Percentiles rank a stretch among this genome's conserved stretches.
phyloP scores from a whole-genome alignment of 2,113 vertebrate genomes.

The Aix galericulata region DNA sequence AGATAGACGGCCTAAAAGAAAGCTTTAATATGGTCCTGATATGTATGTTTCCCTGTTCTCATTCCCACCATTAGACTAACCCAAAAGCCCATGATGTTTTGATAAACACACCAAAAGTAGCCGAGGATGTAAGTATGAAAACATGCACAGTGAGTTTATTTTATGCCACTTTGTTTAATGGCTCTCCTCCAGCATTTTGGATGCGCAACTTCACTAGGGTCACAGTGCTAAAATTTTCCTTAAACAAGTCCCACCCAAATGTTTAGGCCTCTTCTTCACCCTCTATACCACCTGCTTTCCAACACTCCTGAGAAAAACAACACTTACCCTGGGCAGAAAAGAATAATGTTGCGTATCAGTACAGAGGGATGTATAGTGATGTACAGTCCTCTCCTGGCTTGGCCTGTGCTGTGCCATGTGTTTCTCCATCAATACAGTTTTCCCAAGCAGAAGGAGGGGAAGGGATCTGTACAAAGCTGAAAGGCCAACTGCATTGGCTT shows the following conservation, averaged over 20 bases:
- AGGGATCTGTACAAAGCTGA: neutral
- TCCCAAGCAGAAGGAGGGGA: neutral
- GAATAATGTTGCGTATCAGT: neutral
- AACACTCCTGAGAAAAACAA: neutral
- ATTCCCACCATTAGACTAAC: conserved; percentile 1
- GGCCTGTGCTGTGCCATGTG: accelerated
- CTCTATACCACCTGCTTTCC: neutral
- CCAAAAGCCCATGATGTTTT: conserved; percentile 1
- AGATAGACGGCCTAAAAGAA: neutral
- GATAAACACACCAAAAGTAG: conserved; percentile 41
- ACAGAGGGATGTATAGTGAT: too few relatives aligned
- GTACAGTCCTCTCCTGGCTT: neutral
- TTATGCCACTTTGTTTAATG: neutral
- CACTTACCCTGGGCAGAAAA: neutral
- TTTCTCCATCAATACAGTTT: neutral
- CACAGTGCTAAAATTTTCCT: conserved; percentile 44
- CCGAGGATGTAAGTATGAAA: neutral
- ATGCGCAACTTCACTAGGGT: neutral
- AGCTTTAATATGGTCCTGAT: neutral
- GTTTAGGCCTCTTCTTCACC: neutral
- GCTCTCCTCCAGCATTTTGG: conserved; percentile 18
- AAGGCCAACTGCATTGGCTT: neutral
- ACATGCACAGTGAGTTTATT: conserved; percentile 20
- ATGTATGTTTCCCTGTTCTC: neutral
- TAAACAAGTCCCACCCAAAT: neutral